phyloP scores from a whole-genome alignment of 35 echinoderm and acorn worm species.

The Apostichopus parvimensis region DNA sequence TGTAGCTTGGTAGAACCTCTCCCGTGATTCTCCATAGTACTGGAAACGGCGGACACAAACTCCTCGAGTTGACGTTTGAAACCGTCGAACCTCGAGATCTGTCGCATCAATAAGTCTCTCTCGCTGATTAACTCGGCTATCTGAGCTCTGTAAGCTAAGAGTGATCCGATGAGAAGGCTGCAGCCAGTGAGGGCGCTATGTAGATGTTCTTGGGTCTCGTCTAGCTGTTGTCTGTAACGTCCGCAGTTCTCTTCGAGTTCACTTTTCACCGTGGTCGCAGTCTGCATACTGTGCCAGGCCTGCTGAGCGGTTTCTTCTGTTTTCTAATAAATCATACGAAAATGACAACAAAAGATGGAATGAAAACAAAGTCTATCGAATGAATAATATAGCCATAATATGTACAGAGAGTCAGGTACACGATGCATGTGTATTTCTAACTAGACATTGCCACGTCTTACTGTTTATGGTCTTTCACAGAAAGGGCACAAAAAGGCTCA shows the following conservation, averaged over 20 bases:
- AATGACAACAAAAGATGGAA: background rate
- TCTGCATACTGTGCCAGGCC: conserved; percentile 64
- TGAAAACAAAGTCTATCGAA: too few relatives aligned
- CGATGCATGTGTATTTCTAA: too few relatives aligned
- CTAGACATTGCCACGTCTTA: too few relatives aligned
- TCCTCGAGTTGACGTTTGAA: conserved; percentile 70
- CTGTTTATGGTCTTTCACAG: too few relatives aligned
- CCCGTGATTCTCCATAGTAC: conserved; percentile 50
- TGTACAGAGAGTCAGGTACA: too few relatives aligned
- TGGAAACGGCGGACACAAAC: conserved; percentile 67
- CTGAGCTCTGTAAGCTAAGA: conserved; percentile 59
- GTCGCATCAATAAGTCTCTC: conserved; percentile 67
- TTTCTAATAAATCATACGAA: conserved; percentile 66
- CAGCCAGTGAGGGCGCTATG: conserved; percentile 65
- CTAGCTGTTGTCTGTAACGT: conserved; percentile 46
- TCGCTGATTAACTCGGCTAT: conserved; percentile 64
- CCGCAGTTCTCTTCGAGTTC: conserved; percentile 67
- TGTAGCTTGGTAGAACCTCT: background rate
- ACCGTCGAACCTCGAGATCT: conserved; percentile 45
- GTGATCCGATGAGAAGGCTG: conserved; percentile 70
- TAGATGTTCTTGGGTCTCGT: conserved; percentile 31
- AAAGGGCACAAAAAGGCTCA: too few relatives aligned
- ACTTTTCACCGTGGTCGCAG: conserved; percentile 61
- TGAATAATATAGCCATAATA: too few relatives aligned
- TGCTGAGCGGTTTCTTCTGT: conserved; percentile 73